Evolutionary conservation across 1,140 invertebrate species (phyloP).

Genomic region (Cydia fagiglandana): DNA sequence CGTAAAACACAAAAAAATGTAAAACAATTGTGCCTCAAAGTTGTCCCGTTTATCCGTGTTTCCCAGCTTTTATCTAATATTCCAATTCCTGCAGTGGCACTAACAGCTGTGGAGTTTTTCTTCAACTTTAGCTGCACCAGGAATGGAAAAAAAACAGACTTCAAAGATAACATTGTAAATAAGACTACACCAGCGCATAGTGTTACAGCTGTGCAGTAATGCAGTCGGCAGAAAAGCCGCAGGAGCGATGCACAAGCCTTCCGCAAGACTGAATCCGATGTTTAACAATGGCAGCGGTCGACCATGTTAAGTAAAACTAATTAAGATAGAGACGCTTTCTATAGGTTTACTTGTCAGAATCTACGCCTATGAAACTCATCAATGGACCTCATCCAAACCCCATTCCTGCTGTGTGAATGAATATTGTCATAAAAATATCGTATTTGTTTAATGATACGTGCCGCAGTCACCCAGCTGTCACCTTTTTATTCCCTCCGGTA

Average conservation of each 20-base stretch:
- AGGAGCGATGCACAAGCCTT: no score
- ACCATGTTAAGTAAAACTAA: no score
- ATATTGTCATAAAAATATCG: not conserved
- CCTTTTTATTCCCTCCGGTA: not conserved
- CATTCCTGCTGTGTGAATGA: no score
- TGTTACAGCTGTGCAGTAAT: no score
- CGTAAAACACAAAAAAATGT: not conserved
- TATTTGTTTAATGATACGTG: not conserved
- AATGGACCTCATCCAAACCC: no score
- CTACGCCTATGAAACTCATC: no score
- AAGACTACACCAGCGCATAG: no score
- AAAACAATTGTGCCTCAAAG: not conserved
- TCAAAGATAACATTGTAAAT: not conserved
- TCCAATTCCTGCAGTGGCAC: conserved; percentile 6
- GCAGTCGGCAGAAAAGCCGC: no score
- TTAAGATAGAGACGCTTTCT: no score
- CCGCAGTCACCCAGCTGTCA: not conserved
- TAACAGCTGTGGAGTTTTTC: not conserved
- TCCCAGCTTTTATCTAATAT: not conserved
- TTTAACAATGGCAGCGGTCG: no score
- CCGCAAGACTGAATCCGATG: no score
- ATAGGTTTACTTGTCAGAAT: no score
- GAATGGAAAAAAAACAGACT: not conserved
- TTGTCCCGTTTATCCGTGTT: not conserved
- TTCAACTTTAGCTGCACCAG: not conserved